These are phyloP conservation scores for Drosophila falleni DNA, from an alignment of 2,888 invertebrate genomes.

Conservation along the genomic window DNA sequence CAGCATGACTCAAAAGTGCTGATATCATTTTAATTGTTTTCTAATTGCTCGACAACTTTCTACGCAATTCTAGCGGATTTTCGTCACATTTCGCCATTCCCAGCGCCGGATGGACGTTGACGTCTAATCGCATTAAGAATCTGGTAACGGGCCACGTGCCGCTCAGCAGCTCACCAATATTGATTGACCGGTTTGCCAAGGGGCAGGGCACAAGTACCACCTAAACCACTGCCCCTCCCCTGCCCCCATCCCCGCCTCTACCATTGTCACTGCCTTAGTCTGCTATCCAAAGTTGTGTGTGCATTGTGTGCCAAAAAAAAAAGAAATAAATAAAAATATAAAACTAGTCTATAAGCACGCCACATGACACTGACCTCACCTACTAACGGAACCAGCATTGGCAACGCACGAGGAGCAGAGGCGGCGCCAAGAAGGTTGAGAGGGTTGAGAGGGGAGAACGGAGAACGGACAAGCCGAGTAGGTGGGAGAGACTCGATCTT, in stretches of 20 bases:
- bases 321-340: conserved; percentile 1
- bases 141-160: conserved; percentile 20
- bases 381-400: conserved; percentile 76
- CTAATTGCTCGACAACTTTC: conserved; percentile 67
- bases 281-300: conserved; percentile 21
- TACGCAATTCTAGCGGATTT: conserved; percentile 8
- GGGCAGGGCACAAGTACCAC: conserved; percentile 1
- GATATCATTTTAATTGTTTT: conserved; percentile 74
- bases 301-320: conserved; percentile 50
- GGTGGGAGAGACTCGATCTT: conserved; percentile 42
- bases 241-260: background rate
- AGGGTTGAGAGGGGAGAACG: background rate
- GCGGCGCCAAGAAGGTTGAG: background rate
- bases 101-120: background rate
- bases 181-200: conserved; percentile 51
- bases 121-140: conserved; percentile 40
- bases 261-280: background rate
- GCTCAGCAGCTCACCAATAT: conserved; percentile 46
- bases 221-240: background rate
- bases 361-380: conserved; percentile 84
- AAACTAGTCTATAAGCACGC: conserved; percentile 78
- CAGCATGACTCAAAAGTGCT: conserved; percentile 13
- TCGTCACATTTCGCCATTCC: background rate
- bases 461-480: background rate
- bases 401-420: conserved; percentile 32